phyloP scores from a whole-genome alignment of 2,113 vertebrate species.

The Mesembrinibis cayennensis region DNA sequence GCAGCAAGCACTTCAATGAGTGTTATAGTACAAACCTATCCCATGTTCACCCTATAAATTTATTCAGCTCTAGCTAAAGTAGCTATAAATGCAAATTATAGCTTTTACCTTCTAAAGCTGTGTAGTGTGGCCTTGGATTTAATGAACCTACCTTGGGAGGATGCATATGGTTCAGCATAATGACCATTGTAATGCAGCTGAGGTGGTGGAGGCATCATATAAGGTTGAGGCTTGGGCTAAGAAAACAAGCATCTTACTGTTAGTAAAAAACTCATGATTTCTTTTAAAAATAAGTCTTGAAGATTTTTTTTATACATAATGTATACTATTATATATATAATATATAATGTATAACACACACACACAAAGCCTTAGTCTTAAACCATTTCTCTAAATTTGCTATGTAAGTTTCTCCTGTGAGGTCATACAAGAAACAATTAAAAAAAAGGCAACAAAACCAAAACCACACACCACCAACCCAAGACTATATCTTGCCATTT shows the following conservation, averaged over 20 bases:
- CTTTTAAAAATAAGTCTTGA: background rate
- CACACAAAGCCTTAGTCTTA: background rate
- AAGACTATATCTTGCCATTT: background rate
- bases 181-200: constrained; percentile 96
- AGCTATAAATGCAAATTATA: background rate
- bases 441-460: background rate
- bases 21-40: background rate
- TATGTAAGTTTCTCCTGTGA: background rate
- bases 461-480: background rate
- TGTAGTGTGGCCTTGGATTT: background rate
- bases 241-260: constrained; percentile 26
- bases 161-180: constrained; percentile 90
- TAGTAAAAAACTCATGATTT: constrained; percentile 1
- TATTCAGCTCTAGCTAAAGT: background rate
- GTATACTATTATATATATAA: background rate
- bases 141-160: constrained; percentile 87
- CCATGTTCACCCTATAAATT: background rate
- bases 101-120: background rate
- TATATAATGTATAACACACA: background rate
- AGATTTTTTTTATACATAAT: background rate
- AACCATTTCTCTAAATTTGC: background rate
- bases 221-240: constrained; percentile 91
- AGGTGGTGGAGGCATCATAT: constrained; percentile 88
- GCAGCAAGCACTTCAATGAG: background rate
- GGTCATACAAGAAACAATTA: background rate